These are phyloP conservation scores for Athalia rosae DNA, from an alignment of 2,888 invertebrate species.

Conservation along the genomic window DNA sequence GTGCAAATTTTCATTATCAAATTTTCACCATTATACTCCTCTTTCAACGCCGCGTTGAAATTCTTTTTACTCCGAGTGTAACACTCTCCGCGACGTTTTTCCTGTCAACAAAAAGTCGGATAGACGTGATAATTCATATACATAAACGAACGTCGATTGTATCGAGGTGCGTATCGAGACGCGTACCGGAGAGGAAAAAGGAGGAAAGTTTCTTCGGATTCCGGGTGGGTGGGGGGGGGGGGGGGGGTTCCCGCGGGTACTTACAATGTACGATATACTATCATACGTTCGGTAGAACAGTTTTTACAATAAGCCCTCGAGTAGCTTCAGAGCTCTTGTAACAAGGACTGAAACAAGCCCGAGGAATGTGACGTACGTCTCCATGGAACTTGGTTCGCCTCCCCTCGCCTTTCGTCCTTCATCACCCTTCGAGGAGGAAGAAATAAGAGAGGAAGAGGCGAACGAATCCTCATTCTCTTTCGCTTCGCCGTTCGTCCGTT, in stretches of 20 bases:
- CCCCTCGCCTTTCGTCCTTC: conserved; percentile 47
- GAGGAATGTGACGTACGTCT: conserved; percentile 64
- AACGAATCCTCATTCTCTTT: neutral
- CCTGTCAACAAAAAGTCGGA: too few relatives aligned
- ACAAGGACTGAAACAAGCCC: conserved; percentile 65
- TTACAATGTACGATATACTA: neutral
- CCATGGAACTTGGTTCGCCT: conserved; percentile 45
- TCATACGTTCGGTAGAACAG: neutral
- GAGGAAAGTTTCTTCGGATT: too few relatives aligned
- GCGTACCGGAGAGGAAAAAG: too few relatives aligned
- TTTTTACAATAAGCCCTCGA: conserved; percentile 3
- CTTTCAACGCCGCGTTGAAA: too few relatives aligned
- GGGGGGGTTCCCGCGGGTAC: neutral
- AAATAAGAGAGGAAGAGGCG: conserved; percentile 11
- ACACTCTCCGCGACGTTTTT: too few relatives aligned
- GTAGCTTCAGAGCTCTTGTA: conserved; percentile 54
- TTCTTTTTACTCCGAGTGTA: too few relatives aligned
- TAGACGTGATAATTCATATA: too few relatives aligned
- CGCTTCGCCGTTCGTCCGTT: neutral
- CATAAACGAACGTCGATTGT: too few relatives aligned
- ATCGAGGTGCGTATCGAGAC: too few relatives aligned
- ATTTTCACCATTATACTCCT: too few relatives aligned
- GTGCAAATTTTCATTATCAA: too few relatives aligned
- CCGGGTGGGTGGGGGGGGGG: neutral
- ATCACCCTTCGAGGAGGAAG: conserved; percentile 18